Evolutionary conservation across 2,113 vertebrate genomes (phyloP).

Genomic region (Callorhinus ursinus): DNA sequence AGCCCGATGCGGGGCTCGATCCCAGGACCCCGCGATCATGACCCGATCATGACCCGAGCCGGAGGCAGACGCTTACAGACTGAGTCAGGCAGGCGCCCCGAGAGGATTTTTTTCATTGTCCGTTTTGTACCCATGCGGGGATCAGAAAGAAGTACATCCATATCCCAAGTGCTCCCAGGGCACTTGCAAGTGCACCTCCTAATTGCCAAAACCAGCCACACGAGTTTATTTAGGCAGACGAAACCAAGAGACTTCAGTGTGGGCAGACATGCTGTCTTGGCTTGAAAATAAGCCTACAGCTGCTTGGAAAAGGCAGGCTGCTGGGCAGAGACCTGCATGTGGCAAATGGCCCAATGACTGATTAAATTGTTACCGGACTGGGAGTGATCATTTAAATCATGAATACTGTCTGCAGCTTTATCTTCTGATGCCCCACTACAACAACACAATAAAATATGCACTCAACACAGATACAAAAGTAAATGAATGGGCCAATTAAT

Average conservation of each 20-base stretch:
- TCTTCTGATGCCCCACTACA: background rate
- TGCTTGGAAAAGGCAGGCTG: slow-evolving; percentile 20
- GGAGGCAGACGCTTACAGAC: too few relatives aligned
- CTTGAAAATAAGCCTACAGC: slow-evolving; percentile 42
- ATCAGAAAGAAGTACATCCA: background rate
- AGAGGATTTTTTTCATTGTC: background rate
- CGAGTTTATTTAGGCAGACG: background rate
- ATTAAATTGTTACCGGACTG: background rate
- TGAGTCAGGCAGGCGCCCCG: too few relatives aligned
- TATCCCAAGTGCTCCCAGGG: background rate
- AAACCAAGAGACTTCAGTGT: background rate
- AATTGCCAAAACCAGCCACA: background rate
- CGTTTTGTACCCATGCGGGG: background rate
- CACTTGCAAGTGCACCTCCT: too few relatives aligned
- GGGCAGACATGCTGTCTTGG: background rate
- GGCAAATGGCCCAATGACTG: background rate
- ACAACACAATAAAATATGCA: background rate
- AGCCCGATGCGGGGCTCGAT: too few relatives aligned
- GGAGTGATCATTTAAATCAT: background rate
- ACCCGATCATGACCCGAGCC: too few relatives aligned
- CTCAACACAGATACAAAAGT: background rate
- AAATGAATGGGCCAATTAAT: background rate
- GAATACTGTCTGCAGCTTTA: background rate
- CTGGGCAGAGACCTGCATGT: background rate
- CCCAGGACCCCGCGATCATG: too few relatives aligned